Conservation (phyloP, 30 jellyfish, hydroid and myxozoan genomes). For the Cassiopea andromeda region DNA sequence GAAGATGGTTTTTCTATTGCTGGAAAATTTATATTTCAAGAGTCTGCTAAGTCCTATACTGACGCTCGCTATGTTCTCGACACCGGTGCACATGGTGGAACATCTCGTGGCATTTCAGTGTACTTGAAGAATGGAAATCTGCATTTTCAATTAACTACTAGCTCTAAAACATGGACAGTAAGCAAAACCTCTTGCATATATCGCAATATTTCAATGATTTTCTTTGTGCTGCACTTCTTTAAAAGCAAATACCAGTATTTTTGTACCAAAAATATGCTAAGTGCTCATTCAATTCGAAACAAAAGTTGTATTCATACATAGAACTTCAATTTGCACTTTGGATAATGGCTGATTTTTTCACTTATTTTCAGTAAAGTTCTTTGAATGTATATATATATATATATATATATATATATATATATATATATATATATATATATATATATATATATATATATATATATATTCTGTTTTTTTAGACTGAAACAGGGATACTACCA, state of each 20-base stretch:
- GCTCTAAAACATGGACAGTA: constrained; percentile 95
- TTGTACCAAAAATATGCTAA: too few relatives aligned
- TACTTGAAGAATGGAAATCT: constrained; percentile 88
- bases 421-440: too few relatives aligned
- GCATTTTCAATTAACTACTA: constrained; percentile 90
- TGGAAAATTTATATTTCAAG: constrained; percentile 78
- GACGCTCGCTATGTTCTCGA: constrained; percentile 88
- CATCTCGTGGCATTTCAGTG: constrained; percentile 98
- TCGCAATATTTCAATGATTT: neutral
- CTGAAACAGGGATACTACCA: constrained; percentile 51
- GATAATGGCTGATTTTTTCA: too few relatives aligned
- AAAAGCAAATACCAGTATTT: too few relatives aligned
- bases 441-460: too few relatives aligned
- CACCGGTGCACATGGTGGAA: constrained; percentile 98
- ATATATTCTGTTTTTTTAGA: constrained; percentile 39
- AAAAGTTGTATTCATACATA: too few relatives aligned
- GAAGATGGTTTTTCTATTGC: constrained; percentile 90
- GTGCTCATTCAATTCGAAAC: too few relatives aligned
- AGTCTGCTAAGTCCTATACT: constrained; percentile 53
- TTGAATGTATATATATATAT: too few relatives aligned
- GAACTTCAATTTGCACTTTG: too few relatives aligned
- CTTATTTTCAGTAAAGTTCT: too few relatives aligned
- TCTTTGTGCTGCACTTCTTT: too few relatives aligned
- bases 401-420: too few relatives aligned
- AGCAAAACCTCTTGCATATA: constrained; percentile 5